phyloP scores from a whole-genome alignment of 92 coral and sea anemone genomes.

The Muricea muricata region DNA sequence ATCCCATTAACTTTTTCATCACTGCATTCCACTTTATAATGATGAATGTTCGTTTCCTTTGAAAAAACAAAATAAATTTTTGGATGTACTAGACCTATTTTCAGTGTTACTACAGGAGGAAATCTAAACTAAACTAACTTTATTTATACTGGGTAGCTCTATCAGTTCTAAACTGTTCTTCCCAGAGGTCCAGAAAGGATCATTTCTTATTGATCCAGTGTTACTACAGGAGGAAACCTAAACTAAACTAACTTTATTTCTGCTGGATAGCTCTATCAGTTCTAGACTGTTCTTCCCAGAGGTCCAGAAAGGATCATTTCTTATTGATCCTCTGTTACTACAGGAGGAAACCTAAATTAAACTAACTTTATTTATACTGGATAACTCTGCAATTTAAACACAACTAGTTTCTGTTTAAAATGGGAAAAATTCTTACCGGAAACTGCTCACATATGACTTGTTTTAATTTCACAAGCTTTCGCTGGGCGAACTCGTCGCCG shows the following conservation, averaged over 20 bases:
- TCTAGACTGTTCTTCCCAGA: too few species aligned
- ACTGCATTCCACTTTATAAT: constrained; percentile 87
- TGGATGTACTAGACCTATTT: too few species aligned
- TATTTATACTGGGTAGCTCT: too few species aligned
- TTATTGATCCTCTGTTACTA: background rate
- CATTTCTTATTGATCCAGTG: too few species aligned
- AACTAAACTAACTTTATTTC: background rate
- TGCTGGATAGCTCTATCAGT: too few species aligned
- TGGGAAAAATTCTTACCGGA: constrained; percentile 71
- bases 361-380: background rate
- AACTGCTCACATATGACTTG: constrained; percentile 78
- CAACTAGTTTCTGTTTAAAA: background rate
- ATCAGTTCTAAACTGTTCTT: too few species aligned
- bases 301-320: too few species aligned
- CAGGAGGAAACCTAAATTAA: background rate
- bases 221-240: background rate
- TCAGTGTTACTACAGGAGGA: too few species aligned
- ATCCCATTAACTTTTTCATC: constrained; percentile 55
- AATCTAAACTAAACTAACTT: too few species aligned
- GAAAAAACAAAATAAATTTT: background rate
- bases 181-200: too few species aligned
- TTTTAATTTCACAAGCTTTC: constrained; percentile 78
- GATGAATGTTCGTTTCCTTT: constrained; percentile 79
- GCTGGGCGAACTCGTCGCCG: constrained; percentile 33
- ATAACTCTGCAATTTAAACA: background rate